Evolutionary conservation across 2,888 invertebrate genomes (phyloP).

Genomic region (Lapara coniferarum): DNA sequence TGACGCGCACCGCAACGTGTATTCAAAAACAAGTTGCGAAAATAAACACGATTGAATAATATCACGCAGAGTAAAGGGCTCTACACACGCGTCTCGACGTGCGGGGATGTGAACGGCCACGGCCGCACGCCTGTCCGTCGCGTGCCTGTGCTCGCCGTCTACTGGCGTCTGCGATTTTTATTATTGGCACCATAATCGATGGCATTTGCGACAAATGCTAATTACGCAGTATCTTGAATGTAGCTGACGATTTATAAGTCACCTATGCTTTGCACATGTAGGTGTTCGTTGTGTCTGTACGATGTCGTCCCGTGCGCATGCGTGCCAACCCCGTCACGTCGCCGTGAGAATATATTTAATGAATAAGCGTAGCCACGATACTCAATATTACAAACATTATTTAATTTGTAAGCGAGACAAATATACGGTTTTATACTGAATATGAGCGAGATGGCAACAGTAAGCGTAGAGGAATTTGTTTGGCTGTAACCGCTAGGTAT

Average conservation of each 20-base stretch:
- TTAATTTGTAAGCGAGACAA: too few species aligned
- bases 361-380: not conserved
- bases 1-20: not conserved
- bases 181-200: not conserved
- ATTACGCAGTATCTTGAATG: not conserved
- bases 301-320: not conserved
- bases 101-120: not conserved
- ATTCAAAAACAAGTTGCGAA: not conserved
- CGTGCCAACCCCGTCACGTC: not conserved
- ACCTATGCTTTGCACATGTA: not conserved
- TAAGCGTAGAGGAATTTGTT: too few species aligned
- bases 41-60: not conserved
- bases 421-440: too few species aligned
- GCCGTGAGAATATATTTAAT: not conserved
- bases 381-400: not conserved
- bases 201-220: not conserved
- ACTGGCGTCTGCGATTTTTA: not conserved
- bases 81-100: not conserved
- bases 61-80: not conserved
- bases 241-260: too few species aligned
- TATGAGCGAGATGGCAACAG: too few species aligned
- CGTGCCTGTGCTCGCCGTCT: not conserved
- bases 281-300: not conserved
- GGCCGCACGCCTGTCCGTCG: not conserved
- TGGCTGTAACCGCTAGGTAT: too few species aligned